Conservation (phyloP, 1,140 invertebrate genomes). For the Pseudomyrmex gracilis region DNA sequence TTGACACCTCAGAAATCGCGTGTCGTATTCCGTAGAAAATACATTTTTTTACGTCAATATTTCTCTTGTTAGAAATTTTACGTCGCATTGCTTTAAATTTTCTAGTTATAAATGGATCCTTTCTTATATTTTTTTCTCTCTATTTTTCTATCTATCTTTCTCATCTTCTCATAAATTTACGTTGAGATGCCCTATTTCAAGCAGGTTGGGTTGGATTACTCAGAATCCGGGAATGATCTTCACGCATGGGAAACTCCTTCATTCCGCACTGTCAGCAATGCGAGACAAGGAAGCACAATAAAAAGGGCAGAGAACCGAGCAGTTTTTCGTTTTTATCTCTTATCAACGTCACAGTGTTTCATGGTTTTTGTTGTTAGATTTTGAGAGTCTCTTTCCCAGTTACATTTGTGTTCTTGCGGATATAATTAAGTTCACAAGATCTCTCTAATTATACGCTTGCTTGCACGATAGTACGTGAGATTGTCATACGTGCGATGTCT, state of each 20-base stretch:
- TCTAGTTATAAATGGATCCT: not conserved
- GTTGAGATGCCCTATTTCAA: not conserved
- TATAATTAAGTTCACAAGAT: not conserved
- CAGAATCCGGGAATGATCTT: constrained; percentile 30
- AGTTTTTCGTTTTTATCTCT: not conserved
- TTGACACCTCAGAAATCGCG: not conserved
- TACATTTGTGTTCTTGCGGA: not conserved
- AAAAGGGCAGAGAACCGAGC: not conserved
- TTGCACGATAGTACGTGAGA: not conserved
- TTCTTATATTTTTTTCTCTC: not conserved
- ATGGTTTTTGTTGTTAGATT: constrained; percentile 4
- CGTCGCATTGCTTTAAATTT: constrained; percentile 1
- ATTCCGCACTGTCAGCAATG: constrained; percentile 50
- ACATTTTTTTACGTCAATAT: not conserved
- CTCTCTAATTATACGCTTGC: constrained; percentile 20
- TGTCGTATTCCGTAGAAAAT: not conserved
- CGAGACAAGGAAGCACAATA: constrained; percentile 17
- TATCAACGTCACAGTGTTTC: not conserved
- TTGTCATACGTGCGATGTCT: not conserved
- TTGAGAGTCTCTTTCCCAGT: not conserved
- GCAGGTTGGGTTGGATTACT: constrained; percentile 13
- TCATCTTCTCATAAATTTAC: constrained; percentile 28
- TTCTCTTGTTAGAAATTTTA: not conserved
- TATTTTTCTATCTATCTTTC: not conserved
- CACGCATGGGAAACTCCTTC: constrained; percentile 17